A percentile compares a stretch with the other conserved stretches of the same genome.
Conservation (phyloP, 2,797 vertebrate species). For the Thunnus albacares region DNA sequence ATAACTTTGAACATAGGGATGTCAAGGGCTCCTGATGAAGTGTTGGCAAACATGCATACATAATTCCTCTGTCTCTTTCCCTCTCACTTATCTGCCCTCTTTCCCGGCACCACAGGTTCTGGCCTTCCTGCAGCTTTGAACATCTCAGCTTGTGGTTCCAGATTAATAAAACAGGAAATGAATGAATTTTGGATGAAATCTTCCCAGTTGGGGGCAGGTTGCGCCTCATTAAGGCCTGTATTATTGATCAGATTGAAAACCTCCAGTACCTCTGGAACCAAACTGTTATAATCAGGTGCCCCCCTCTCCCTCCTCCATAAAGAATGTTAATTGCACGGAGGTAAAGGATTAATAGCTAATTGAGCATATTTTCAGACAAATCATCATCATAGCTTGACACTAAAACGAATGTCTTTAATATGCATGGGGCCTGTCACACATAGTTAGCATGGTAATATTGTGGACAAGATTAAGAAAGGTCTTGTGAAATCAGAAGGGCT, state of each 20-base stretch:
- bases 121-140: constrained; percentile 80
- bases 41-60: constrained; percentile 62
- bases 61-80: constrained; percentile 53
- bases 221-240: constrained; percentile 86
- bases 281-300: constrained; percentile 70
- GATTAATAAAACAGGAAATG: constrained; percentile 90
- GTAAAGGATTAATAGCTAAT: constrained; percentile 84
- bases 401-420: constrained; percentile 82
- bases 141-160: constrained; percentile 82
- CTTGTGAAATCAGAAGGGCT: constrained; percentile 7
- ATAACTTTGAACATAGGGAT: constrained; percentile 63
- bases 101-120: constrained; percentile 73
- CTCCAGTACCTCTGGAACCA: constrained; percentile 75
- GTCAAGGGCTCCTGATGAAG: constrained; percentile 50
- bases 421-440: constrained; percentile 73
- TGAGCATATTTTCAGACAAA: constrained; percentile 85
- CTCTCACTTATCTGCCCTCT: constrained; percentile 61
- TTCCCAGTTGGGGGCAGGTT: constrained; percentile 81
- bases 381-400: constrained; percentile 77
- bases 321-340: constrained; percentile 81
- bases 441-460: constrained; percentile 67
- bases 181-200: constrained; percentile 89
- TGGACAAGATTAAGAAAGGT: constrained; percentile 22
- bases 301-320: constrained; percentile 48
- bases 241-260: constrained; percentile 88